phyloP scores from a whole-genome alignment of 2,113 vertebrate genomes.

The Mustela nigripes region DNA sequence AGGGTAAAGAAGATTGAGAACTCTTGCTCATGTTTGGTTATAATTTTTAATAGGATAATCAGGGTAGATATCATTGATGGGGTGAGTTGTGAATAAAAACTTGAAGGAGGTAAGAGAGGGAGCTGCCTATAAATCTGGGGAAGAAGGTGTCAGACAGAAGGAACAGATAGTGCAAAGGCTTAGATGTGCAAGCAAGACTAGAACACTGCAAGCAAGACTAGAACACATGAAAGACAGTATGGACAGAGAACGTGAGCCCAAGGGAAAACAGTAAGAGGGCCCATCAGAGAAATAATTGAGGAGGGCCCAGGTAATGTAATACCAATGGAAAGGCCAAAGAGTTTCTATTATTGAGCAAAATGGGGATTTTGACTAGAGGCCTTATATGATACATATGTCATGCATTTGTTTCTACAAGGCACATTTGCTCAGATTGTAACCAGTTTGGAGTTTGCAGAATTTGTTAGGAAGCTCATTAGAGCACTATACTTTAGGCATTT shows the following conservation, averaged over 20 bases:
- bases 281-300: not conserved
- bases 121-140: not conserved
- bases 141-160: not conserved
- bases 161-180: not conserved
- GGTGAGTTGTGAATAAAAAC: slow-evolving; percentile 20
- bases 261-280: not conserved
- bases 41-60: not conserved
- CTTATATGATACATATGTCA: not conserved
- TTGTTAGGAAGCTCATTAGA: slow-evolving; percentile 22
- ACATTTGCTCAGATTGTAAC: not conserved
- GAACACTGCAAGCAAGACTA: not conserved
- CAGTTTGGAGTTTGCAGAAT: not conserved
- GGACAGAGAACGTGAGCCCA: not conserved
- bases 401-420: not conserved
- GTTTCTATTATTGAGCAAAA: not conserved
- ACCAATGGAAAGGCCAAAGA: not conserved
- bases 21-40: not conserved
- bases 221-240: not conserved
- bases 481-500: not conserved
- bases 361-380: not conserved
- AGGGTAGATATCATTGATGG: not conserved
- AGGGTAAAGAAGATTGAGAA: not conserved
- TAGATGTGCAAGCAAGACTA: not conserved
- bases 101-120: not conserved
- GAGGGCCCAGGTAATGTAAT: not conserved